Evolutionary conservation across 2,888 invertebrate species (phyloP).

Genomic region (Troides aeacus): DNA sequence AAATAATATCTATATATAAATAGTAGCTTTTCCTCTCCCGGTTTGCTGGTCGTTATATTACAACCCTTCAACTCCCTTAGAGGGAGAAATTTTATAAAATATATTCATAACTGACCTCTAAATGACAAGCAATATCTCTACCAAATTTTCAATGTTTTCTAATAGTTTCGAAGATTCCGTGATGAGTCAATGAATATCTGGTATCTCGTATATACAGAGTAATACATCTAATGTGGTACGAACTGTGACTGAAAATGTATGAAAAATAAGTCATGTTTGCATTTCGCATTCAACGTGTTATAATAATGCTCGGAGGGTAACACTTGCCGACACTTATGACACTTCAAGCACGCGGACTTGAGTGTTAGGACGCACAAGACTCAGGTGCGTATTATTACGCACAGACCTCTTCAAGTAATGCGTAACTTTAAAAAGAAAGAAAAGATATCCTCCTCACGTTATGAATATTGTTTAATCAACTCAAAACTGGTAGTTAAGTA

Average conservation of each 20-base stretch:
- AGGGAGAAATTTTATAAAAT: too few relatives aligned
- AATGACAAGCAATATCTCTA: too few relatives aligned
- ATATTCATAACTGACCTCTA: too few relatives aligned
- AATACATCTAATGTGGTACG: too few relatives aligned
- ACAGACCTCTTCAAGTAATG: neutral
- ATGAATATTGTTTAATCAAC: neutral
- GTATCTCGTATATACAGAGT: too few relatives aligned
- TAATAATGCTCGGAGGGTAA: conserved; percentile 10
- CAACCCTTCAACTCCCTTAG: too few relatives aligned
- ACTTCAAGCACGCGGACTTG: neutral
- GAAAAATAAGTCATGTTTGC: neutral
- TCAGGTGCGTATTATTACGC: conserved; percentile 2
- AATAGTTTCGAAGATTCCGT: too few relatives aligned
- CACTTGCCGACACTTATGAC: conserved; percentile 7
- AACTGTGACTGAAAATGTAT: neutral
- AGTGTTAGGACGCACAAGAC: neutral
- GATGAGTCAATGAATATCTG: too few relatives aligned
- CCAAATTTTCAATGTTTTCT: too few relatives aligned
- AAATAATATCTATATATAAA: too few relatives aligned
- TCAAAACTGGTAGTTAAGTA: neutral
- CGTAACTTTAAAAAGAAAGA: neutral
- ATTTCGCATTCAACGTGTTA: conserved; percentile 10
- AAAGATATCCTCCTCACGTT: neutral
- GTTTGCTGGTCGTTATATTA: too few relatives aligned
- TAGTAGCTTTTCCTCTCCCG: too few relatives aligned